A percentile compares a stretch with the other conserved stretches of the same genome.
These are phyloP conservation scores for Atta cephalotes DNA, from an alignment of 1,140 invertebrate genomes.

Conservation along the genomic window DNA sequence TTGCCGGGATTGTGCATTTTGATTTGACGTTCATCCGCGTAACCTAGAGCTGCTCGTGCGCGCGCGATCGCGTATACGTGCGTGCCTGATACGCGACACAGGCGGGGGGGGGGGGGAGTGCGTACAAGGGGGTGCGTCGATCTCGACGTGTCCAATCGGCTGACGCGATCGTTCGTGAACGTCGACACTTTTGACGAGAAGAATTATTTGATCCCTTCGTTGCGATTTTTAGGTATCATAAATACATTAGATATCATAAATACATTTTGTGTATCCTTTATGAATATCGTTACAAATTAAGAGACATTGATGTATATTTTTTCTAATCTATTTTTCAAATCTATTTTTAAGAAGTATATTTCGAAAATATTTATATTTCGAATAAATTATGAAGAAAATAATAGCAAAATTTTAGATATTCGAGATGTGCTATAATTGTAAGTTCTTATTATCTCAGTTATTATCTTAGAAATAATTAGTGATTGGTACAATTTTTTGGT, in stretches of 20 bases:
- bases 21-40: constrained; percentile 81
- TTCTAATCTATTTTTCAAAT: too few relatives aligned
- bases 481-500: neutral
- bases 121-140: constrained; percentile 17
- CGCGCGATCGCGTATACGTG: constrained; percentile 22
- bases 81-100: neutral
- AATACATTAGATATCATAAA: neutral
- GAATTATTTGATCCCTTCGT: neutral
- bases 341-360: neutral
- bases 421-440: neutral
- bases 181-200: constrained; percentile 52
- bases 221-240: neutral
- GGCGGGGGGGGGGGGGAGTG: neutral
- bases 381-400: neutral
- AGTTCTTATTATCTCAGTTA: neutral
- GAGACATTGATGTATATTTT: too few relatives aligned
- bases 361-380: neutral
- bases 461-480: neutral
- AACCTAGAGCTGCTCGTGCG: constrained; percentile 67
- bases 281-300: neutral
- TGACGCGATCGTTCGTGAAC: constrained; percentile 36
- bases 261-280: neutral
- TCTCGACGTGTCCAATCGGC: constrained; percentile 45
- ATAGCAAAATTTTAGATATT: neutral
- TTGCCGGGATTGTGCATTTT: constrained; percentile 84